phyloP scores from a whole-genome alignment of 2,888 invertebrate species.

The Mythimna lalbum region DNA sequence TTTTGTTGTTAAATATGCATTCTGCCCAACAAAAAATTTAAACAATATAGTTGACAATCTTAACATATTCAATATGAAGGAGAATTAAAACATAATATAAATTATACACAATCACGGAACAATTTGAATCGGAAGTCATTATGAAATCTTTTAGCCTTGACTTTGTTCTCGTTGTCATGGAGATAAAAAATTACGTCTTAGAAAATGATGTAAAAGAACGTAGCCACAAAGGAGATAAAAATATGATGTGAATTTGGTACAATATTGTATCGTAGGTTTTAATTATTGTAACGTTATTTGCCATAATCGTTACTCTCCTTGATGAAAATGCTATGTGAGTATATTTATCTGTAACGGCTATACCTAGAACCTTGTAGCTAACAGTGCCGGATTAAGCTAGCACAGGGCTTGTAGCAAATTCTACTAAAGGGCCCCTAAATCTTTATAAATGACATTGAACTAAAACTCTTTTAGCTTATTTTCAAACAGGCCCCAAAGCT shows the following conservation, averaged over 20 bases:
- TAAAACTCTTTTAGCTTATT: too few species aligned
- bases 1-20: background rate
- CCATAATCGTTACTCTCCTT: too few species aligned
- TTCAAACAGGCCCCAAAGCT: too few species aligned
- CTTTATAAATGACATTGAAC: too few species aligned
- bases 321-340: too few species aligned
- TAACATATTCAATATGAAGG: background rate
- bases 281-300: too few species aligned
- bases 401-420: too few species aligned
- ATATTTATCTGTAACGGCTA: too few species aligned
- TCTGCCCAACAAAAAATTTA: background rate
- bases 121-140: conserved; percentile 22
- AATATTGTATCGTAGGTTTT: background rate
- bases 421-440: too few species aligned
- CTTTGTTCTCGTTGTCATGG: conserved; percentile 34
- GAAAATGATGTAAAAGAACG: background rate
- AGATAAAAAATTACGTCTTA: conserved; percentile 47
- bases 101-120: conserved; percentile 1
- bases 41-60: background rate
- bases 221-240: conserved; percentile 4
- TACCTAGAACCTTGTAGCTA: too few species aligned
- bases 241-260: background rate
- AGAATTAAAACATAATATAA: background rate
- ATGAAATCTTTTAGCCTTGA: conserved; percentile 31
- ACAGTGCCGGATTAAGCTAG: too few species aligned